Percentiles rank a stretch among this genome's conserved stretches.
phyloP scores from a whole-genome alignment of 2,797 vertebrate species.

The Pogonophryne albipinna region DNA sequence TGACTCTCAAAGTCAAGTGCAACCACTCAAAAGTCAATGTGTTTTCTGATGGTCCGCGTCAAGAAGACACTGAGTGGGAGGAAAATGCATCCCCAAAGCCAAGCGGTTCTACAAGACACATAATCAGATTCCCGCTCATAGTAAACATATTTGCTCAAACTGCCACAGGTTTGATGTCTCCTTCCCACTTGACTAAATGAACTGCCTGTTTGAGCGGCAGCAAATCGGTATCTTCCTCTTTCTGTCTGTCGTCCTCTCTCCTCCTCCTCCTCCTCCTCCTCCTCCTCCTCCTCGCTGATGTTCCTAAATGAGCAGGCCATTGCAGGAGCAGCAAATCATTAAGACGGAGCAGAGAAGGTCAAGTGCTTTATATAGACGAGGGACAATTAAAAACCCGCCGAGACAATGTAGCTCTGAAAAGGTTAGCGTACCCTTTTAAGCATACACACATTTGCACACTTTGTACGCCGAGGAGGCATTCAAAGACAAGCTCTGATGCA shows the following conservation, averaged over 20 bases:
- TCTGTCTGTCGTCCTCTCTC: slow-evolving; percentile 6
- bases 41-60: slow-evolving; percentile 45
- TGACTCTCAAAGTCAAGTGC: slow-evolving; percentile 39
- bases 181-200: slow-evolving; percentile 60
- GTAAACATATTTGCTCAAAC: slow-evolving; percentile 46
- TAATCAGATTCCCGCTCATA: slow-evolving; percentile 20
- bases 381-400: slow-evolving; percentile 70
- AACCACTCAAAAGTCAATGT: slow-evolving; percentile 39
- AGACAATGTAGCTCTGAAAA: slow-evolving; percentile 70
- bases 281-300: slow-evolving; percentile 42
- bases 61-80: slow-evolving; percentile 56
- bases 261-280: slow-evolving; percentile 21
- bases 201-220: slow-evolving; percentile 39
- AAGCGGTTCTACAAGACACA: slow-evolving; percentile 15
- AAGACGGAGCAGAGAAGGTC: slow-evolving; percentile 72
- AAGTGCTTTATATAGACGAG: slow-evolving; percentile 72
- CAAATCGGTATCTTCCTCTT: slow-evolving; percentile 19
- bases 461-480: slow-evolving; percentile 21
- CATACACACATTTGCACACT: slow-evolving; percentile 7
- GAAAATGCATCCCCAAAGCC: slow-evolving; percentile 41
- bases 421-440: slow-evolving; percentile 57
- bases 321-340: slow-evolving; percentile 75
- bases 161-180: slow-evolving; percentile 59
- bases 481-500: neutral
- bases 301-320: slow-evolving; percentile 62